Evolutionary conservation across 2,888 invertebrate genomes (phyloP), one percentile per base, ranked within the genome.

Genomic region (Petrolisthes manimaculis): DNA sequence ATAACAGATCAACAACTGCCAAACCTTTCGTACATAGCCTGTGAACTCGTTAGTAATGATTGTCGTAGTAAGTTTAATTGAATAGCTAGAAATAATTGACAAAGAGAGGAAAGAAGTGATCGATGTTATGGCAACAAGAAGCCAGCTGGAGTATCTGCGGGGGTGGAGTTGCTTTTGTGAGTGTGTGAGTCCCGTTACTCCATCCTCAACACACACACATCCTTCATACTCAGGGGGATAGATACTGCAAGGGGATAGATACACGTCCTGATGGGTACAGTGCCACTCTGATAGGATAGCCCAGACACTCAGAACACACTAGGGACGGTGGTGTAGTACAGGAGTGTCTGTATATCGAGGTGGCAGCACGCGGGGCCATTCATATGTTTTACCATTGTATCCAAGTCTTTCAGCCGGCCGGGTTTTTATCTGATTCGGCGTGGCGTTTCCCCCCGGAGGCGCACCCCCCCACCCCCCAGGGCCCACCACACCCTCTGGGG

Each of bases 311-410:
- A 6, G 24, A 55, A 21, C 56, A 81, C 18, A 54, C 56, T 24
- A n/a, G 80, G 12, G 24, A n/a, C n/a, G 61, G 37, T 24, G 5
- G 80, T 56, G 55, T 12, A n/a, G 56, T 37, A 55, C n/a, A 24
- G 80, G 61, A 37, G 80, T n/a, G 21, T 51, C 53, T n/a, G 14
- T 61, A n/a, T 54, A 55, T 54, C 67, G 37, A 21, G 56, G 4
- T 8, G 18, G 56, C 21, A 14, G 75, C 74, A 55, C 55, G 75
- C 75, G 3, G 61, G 77, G 82, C 75, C 78, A 86, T 86, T 86
- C 86, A 86, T 78, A 83, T 86, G 86, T 86, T 86, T 86, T 86
- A 86, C 86, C 69, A 83, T 86, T 86, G 86, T 86, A 81, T 86
- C 75, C 83, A 69, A n/a, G 56, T 69, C 86, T 71, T 82, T 86